Percentiles rank a stretch among this genome's conserved stretches.
Evolutionary conservation across 30 jellyfish, hydroid and myxozoan genomes (phyloP).

Genomic region (Morbakka virulenta): DNA sequence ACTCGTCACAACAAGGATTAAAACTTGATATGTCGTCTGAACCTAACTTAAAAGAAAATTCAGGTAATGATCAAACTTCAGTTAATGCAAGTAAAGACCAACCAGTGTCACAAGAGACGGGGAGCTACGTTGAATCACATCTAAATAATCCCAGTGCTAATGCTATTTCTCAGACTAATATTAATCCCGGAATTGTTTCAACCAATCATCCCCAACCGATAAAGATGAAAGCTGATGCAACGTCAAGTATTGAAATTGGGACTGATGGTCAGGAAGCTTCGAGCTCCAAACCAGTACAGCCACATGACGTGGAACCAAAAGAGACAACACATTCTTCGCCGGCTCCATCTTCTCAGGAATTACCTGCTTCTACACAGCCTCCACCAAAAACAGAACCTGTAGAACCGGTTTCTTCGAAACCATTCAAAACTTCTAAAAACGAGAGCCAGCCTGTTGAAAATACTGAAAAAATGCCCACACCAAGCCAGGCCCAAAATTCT

Average conservation of each 20-base stretch:
- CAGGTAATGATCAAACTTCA: not conserved
- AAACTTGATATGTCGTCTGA: not conserved
- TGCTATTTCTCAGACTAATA: conserved; percentile 65
- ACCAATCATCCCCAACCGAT: not conserved
- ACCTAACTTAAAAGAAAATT: too few species aligned
- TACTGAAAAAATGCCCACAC: not conserved
- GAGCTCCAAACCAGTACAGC: not conserved
- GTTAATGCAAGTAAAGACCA: not conserved
- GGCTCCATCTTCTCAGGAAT: not conserved
- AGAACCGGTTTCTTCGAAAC: too few species aligned
- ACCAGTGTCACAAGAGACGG: conserved; percentile 43
- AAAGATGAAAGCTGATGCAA: conserved; percentile 14
- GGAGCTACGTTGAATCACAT: conserved; percentile 72
- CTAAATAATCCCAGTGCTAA: conserved; percentile 48
- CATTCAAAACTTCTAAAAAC: not conserved
- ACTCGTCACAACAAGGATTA: not conserved
- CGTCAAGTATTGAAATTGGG: conserved; percentile 47
- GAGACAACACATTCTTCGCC: not conserved
- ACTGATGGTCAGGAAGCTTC: conserved; percentile 9
- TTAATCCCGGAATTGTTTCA: conserved; percentile 35
- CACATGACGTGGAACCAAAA: not conserved
- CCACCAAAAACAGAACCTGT: not conserved
- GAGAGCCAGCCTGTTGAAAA: conserved; percentile 6
- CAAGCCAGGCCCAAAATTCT: not conserved
- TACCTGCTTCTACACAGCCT: not conserved